Conservation (phyloP, 2,113 vertebrate species). For the Channa argus region DNA sequence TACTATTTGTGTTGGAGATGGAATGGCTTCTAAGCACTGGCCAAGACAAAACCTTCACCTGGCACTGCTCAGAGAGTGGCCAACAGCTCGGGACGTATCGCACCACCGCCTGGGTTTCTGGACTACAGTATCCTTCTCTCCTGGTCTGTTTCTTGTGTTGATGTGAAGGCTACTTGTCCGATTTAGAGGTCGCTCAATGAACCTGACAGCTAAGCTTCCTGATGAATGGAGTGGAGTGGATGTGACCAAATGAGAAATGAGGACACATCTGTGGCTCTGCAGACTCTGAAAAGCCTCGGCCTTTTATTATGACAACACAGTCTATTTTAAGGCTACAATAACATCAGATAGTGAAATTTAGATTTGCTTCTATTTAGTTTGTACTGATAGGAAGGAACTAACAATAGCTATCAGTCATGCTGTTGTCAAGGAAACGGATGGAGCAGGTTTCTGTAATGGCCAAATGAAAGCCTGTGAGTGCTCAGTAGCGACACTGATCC, state of each 20-base stretch:
- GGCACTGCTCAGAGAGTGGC: constrained; percentile 97
- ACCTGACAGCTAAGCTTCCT: constrained; percentile 14
- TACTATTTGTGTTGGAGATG: constrained; percentile 97
- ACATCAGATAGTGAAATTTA: constrained; percentile 24
- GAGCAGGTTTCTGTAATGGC: constrained; percentile 67
- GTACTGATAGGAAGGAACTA: constrained; percentile 42
- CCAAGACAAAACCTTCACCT: constrained; percentile 94
- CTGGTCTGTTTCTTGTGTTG: neutral
- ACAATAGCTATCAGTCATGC: constrained; percentile 74
- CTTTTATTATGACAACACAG: constrained; percentile 37
- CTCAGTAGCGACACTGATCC: constrained; percentile 51
- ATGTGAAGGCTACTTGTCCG: neutral
- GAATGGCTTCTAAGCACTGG: constrained; percentile 97
- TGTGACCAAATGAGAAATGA: neutral
- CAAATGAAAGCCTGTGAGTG: constrained; percentile 64
- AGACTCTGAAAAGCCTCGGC: constrained; percentile 1
- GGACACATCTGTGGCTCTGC: constrained; percentile 15
- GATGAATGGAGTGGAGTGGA: constrained; percentile 26
- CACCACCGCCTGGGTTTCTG: constrained; percentile 91
- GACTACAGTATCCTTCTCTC: constrained; percentile 95
- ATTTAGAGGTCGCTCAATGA: neutral
- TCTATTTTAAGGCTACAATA: constrained; percentile 51
- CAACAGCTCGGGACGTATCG: constrained; percentile 92
- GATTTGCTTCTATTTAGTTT: constrained; percentile 55
- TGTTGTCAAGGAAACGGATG: constrained; percentile 69